Evolutionary conservation across 2,113 vertebrate genomes (phyloP).

Genomic region (Nannospalax galili): DNA sequence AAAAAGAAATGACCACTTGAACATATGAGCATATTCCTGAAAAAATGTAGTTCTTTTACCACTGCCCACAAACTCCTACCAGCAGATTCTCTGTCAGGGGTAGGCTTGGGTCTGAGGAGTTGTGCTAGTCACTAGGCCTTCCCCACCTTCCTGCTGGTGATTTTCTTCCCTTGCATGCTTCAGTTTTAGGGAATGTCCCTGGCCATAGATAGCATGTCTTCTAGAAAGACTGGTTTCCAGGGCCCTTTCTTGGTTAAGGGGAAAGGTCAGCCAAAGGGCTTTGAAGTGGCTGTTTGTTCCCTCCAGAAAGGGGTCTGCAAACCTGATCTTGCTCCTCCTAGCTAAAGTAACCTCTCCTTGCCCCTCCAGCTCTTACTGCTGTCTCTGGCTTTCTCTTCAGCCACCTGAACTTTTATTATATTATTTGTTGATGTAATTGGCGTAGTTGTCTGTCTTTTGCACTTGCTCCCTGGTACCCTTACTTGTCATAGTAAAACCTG

Average conservation of each 20-base stretch:
- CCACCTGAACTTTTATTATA: background rate
- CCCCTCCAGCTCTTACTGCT: background rate
- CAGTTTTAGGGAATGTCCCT: background rate
- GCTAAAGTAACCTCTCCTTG: background rate
- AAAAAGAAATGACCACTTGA: background rate
- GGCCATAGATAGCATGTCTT: background rate
- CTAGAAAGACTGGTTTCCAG: background rate
- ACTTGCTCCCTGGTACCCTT: background rate
- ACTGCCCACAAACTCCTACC: background rate
- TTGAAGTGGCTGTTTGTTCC: background rate
- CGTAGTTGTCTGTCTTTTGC: background rate
- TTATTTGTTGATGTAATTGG: background rate
- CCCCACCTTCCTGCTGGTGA: background rate
- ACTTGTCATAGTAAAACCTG: background rate
- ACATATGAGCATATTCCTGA: background rate
- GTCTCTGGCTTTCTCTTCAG: background rate
- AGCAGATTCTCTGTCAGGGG: constrained; percentile 18
- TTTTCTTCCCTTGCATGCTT: background rate
- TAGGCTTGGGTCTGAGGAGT: background rate
- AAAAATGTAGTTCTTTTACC: constrained; percentile 38
- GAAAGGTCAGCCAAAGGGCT: background rate
- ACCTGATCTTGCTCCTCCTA: background rate
- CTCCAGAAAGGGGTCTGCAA: background rate
- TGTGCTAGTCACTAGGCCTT: background rate
- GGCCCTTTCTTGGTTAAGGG: background rate